phyloP scores from a whole-genome alignment of 2,888 invertebrate species.

The Hoplodrina ambigua region DNA sequence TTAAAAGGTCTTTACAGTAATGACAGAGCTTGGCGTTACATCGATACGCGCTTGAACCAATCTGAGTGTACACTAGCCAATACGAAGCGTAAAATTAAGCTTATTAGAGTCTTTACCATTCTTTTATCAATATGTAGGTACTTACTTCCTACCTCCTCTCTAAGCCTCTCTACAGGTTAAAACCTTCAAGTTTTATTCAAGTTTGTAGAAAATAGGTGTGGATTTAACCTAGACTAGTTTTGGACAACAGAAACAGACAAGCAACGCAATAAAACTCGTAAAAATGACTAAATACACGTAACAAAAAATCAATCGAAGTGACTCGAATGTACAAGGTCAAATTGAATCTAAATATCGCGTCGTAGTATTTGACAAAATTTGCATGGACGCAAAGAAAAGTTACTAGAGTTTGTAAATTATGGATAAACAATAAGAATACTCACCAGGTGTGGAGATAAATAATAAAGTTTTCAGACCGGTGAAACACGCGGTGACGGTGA shows the following conservation, averaged over 20 bases:
- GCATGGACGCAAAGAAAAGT: constrained; percentile 34
- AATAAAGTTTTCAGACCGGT: constrained; percentile 71
- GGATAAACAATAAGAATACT: constrained; percentile 63
- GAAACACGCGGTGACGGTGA: constrained; percentile 80
- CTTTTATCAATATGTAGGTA: background rate
- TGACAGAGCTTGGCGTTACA: background rate
- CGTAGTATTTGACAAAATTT: background rate
- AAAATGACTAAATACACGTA: constrained; percentile 50
- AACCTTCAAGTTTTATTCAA: background rate
- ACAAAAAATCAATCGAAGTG: constrained; percentile 65
- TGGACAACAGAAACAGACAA: constrained; percentile 25
- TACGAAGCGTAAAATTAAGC: constrained; percentile 17
- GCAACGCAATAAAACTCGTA: constrained; percentile 48
- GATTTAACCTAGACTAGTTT: constrained; percentile 2
- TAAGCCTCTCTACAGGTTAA: background rate
- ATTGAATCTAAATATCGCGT: constrained; percentile 19
- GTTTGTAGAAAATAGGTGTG: background rate
- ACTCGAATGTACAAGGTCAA: constrained; percentile 64
- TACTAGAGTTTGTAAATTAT: constrained; percentile 8
- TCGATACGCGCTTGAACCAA: background rate
- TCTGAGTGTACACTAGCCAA: background rate
- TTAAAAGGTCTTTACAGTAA: background rate
- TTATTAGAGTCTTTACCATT: background rate
- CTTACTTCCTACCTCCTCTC: background rate
- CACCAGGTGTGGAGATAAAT: constrained; percentile 68